Evolutionary conservation across 2,888 invertebrate species (phyloP).

Genomic region (Drosophila aldrichi): DNA sequence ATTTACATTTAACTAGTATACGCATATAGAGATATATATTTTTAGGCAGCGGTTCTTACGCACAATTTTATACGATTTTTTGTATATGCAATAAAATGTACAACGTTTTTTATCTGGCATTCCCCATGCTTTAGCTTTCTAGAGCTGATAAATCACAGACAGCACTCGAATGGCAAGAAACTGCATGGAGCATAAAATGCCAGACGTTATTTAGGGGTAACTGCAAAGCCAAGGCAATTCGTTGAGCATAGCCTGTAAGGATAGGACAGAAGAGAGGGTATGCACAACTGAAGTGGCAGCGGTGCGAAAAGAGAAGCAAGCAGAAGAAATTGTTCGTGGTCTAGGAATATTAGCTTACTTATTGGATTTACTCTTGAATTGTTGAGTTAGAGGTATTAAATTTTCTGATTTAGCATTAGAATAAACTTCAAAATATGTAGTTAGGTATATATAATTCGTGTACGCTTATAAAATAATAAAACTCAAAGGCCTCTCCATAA

Average conservation of each 20-base stretch:
- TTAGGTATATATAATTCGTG: no score
- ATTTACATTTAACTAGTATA: constrained; percentile 13
- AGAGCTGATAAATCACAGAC: constrained; percentile 38
- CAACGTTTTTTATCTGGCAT: constrained; percentile 27
- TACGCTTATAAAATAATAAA: no score
- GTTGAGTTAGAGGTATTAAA: no score
- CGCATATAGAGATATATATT: background rate
- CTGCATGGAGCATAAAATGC: constrained; percentile 19
- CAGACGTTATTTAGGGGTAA: constrained; percentile 32
- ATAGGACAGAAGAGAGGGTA: background rate
- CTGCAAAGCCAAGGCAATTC: constrained; percentile 14
- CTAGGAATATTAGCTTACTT: background rate
- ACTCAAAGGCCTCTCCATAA: background rate
- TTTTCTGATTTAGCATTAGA: no score
- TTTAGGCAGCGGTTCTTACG: constrained; percentile 57
- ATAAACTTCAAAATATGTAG: background rate
- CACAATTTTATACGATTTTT: constrained; percentile 34
- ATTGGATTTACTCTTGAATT: no score
- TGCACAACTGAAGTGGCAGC: no score
- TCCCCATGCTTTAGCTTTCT: constrained; percentile 2
- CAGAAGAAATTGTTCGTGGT: rapidly evolving
- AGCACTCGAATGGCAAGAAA: constrained; percentile 8
- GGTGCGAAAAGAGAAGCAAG: background rate
- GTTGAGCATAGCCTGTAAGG: constrained; percentile 8
- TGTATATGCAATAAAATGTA: constrained; percentile 49